phyloP scores from a whole-genome alignment of 2,113 vertebrate species.

The Capreolus pygargus region DNA sequence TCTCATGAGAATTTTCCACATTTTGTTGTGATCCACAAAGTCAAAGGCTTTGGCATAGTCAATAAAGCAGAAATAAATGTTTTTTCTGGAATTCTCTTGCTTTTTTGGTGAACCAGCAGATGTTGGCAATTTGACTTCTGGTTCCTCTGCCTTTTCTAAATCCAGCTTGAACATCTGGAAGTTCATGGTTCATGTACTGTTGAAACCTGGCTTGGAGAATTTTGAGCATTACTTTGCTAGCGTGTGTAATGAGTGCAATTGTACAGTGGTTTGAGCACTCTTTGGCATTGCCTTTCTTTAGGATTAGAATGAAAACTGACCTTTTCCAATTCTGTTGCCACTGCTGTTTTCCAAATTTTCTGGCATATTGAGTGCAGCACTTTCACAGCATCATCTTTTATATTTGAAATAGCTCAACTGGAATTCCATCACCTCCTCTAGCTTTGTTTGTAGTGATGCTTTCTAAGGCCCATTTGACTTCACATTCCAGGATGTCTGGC shows the following conservation, averaged over 20 bases:
- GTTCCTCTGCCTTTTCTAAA: background rate
- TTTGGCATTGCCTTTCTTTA: background rate
- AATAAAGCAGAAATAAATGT: background rate
- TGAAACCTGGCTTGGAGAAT: background rate
- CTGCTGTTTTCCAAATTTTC: background rate
- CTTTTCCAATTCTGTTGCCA: background rate
- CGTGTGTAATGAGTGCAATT: accelerated
- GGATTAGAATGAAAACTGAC: background rate
- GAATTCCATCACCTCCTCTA: background rate
- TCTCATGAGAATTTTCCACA: background rate
- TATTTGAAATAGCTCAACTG: background rate
- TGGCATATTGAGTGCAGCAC: background rate
- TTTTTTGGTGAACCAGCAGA: accelerated
- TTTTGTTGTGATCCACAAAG: background rate
- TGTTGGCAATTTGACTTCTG: background rate
- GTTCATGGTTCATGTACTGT: background rate
- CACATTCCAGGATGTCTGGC: background rate
- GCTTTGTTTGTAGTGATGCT: background rate
- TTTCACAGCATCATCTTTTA: background rate
- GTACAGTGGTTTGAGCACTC: background rate
- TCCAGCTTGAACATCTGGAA: background rate
- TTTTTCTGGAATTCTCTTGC: background rate
- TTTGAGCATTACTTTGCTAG: background rate
- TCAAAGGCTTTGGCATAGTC: background rate
- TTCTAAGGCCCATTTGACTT: background rate